These are phyloP conservation scores for Brachionus rubens DNA, from an alignment of 1,140 invertebrate species.

Conservation along the genomic window DNA sequence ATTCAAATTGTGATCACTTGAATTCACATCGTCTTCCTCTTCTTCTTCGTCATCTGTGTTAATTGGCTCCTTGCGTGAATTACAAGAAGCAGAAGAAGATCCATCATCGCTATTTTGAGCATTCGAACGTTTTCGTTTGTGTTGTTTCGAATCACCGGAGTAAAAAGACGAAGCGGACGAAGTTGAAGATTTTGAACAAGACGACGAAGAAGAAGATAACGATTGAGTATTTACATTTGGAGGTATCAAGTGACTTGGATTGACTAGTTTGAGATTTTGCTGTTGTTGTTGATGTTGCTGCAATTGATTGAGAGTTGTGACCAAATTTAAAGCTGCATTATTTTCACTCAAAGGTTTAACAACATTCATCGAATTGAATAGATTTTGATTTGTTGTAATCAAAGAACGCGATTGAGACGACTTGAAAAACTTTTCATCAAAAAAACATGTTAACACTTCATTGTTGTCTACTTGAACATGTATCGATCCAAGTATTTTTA, in stretches of 20 bases:
- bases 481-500: slow-evolving; percentile 38
- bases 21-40: slow-evolving; percentile 32
- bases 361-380: slow-evolving; percentile 20
- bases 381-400: slow-evolving; percentile 26
- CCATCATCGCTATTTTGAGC: slow-evolving; percentile 16
- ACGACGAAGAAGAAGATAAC: slow-evolving; percentile 24
- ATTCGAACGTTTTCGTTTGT: slow-evolving; percentile 9
- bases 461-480: slow-evolving; percentile 36
- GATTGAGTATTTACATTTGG: slow-evolving; percentile 13
- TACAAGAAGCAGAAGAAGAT: background rate
- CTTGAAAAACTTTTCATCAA: slow-evolving; percentile 34
- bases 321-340: slow-evolving; percentile 13
- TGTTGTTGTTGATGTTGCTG: slow-evolving; percentile 20
- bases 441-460: slow-evolving; percentile 22
- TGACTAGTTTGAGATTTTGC: background rate
- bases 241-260: background rate
- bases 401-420: background rate
- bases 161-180: slow-evolving; percentile 35
- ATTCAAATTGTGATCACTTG: background rate
- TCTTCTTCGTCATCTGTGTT: background rate
- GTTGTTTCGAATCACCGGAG: slow-evolving; percentile 16
- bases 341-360: background rate
- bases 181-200: background rate
- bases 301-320: slow-evolving; percentile 3
- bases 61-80: background rate